Conservation (phyloP, 2,797 vertebrate genomes). For the Pangasius macronema region DNA sequence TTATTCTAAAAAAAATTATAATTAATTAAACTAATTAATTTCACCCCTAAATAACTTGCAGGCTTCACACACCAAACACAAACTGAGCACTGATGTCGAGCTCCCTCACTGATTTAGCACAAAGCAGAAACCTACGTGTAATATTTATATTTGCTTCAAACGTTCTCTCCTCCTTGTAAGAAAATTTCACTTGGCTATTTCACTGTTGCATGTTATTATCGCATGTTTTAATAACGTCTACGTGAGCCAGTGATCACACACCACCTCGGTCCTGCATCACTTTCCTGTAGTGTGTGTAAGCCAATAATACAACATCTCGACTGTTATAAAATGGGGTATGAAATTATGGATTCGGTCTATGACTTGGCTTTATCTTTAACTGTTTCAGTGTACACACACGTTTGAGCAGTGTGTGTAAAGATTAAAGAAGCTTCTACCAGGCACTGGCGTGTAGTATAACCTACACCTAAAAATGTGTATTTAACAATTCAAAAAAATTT, state of each 20-base stretch:
- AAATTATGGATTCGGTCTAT: not conserved
- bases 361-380: not conserved
- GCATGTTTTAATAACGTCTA: not conserved
- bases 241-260: conserved; percentile 2
- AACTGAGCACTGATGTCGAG: not conserved
- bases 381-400: not conserved
- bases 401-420: not conserved
- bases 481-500: not conserved
- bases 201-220: not conserved
- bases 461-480: not conserved
- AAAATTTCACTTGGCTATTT: not conserved
- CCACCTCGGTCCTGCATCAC: not conserved
- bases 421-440: not conserved
- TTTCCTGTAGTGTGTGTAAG: not conserved
- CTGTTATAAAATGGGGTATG: not conserved
- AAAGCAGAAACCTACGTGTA: not conserved
- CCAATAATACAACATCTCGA: not conserved
- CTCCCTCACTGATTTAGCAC: not conserved
- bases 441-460: not conserved
- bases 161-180: not conserved
- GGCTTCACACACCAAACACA: conserved; percentile 2
- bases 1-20: not conserved
- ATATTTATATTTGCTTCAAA: not conserved
- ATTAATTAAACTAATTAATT: not conserved
- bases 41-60: not conserved